phyloP scores from a whole-genome alignment of 2,888 invertebrate species.

The Amaurobius ferox region DNA sequence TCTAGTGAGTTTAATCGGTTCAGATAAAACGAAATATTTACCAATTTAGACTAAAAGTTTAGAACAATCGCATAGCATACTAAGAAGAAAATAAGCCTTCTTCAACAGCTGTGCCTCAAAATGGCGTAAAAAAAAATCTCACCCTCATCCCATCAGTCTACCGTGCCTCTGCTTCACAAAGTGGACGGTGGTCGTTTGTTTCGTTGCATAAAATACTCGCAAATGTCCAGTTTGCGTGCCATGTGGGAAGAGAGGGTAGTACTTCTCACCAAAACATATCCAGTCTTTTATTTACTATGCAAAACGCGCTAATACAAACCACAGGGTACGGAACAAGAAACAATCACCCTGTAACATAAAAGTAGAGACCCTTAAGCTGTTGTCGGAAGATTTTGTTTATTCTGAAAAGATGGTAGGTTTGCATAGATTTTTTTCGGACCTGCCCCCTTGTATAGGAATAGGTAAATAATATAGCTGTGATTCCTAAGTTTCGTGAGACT shows the following conservation, averaged over 20 bases:
- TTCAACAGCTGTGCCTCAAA: slow-evolving; percentile 1
- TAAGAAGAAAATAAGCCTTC: neutral
- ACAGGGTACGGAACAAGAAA: neutral
- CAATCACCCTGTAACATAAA: neutral
- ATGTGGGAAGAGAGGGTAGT: neutral
- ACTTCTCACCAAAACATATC: neutral
- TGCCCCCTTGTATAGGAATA: neutral
- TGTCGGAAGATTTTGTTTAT: neutral
- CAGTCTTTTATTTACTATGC: slow-evolving; percentile 13
- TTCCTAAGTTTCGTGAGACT: neutral
- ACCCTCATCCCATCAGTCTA: neutral
- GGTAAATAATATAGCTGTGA: neutral
- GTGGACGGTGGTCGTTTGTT: slow-evolving; percentile 60
- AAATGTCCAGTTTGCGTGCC: slow-evolving; percentile 70
- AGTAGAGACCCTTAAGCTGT: neutral
- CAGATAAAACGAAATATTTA: no score
- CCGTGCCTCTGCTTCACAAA: slow-evolving; percentile 14
- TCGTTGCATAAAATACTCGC: slow-evolving; percentile 35
- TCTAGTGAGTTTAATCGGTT: no score
- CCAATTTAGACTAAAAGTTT: no score
- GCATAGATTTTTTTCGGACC: neutral
- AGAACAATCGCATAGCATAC: no score
- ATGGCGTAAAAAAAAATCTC: neutral
- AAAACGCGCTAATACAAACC: neutral
- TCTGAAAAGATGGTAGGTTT: neutral